Base-by-base conservation (phyloP, 2,888 invertebrate genomes). In the Agapostemon virescens region DNA sequence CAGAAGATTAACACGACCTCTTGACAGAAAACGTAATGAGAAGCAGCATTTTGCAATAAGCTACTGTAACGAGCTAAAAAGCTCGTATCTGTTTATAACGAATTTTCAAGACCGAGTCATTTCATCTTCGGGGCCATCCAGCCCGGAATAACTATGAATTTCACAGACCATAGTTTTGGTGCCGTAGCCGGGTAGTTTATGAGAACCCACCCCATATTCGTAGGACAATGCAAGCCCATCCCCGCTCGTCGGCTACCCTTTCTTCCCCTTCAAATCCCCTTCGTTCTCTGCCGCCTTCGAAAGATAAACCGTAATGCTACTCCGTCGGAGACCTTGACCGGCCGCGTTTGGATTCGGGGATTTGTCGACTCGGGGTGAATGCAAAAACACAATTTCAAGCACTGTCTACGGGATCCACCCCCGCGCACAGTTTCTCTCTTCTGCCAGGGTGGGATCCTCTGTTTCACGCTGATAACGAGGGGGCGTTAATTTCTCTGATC, bases 251-350 rank as follows among this genome's bases (percentile, higher is more conserved):
- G 15, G 26, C 26, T 5, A 15, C 72, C 73, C 58, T 73, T 72
- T 80, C 77, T 70, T 66, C 75, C n/a, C 73, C 77, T 55, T 79
- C 79, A 84, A 88, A 87, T 88, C 85, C 86, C 81, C 79, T 87
- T 87, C 86, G 86, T 83, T 83, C 81, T 81, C 69, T 77, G 15
- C 80, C 74, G 69, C 85, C 74, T 82, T 82, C 75, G 79, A 80
- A 85, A 85, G 85, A 88, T 88, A 85, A 89, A 87, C 84, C 84
- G 79, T 85, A 82, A 83, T 84, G 79, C 79, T 64, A 40, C 69
- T 63, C 73, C 81, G 82, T 69, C 81, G 61, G 55, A 77, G 85
- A 86, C 84, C 86, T 86, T 86, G 88, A 88, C 85, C 85, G 81
- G 49, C 74, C 79, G 55, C 55, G 69, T 77, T 77, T 36, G 81